A percentile compares a stretch with the other conserved stretches of the same genome.
Conservation (phyloP, 1,140 invertebrate genomes). For the Bombus huntii region DNA sequence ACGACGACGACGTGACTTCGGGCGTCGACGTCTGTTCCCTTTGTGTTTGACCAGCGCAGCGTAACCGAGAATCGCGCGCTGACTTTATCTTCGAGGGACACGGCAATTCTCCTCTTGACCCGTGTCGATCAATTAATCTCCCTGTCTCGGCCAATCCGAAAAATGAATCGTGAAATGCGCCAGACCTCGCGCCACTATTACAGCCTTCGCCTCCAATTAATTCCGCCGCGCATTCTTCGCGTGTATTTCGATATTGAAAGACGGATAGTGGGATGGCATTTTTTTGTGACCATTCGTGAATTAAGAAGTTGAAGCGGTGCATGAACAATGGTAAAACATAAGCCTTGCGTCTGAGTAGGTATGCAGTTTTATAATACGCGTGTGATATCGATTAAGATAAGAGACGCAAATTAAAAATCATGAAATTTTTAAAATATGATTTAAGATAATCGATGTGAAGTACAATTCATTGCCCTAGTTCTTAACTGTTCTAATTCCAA, state of each 20-base stretch:
- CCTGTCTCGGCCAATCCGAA: slow-evolving; percentile 43
- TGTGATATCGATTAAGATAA: not conserved
- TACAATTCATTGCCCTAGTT: no score
- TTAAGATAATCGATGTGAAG: no score
- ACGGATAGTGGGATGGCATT: not conserved
- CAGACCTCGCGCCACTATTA: not conserved
- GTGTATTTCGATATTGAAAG: not conserved
- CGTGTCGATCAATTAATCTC: slow-evolving; percentile 63
- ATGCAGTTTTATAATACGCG: no score
- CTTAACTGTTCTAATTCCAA: no score
- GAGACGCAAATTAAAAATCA: not conserved
- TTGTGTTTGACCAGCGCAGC: slow-evolving; percentile 65
- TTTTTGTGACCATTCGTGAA: not conserved
- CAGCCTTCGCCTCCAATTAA: slow-evolving; percentile 13
- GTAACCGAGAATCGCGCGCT: slow-evolving; percentile 63
- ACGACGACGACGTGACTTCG: slow-evolving; percentile 61
- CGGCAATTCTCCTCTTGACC: slow-evolving; percentile 50
- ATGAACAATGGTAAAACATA: not conserved
- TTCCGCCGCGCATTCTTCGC: not conserved
- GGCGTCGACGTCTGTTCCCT: slow-evolving; percentile 64
- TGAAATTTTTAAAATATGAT: no score
- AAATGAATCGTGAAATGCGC: slow-evolving; percentile 36
- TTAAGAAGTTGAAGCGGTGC: not conserved
- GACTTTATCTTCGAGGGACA: slow-evolving; percentile 62
- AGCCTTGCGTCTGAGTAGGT: not conserved